phyloP scores from a whole-genome alignment of 2,888 invertebrate genomes.

The Apodemia zela region DNA sequence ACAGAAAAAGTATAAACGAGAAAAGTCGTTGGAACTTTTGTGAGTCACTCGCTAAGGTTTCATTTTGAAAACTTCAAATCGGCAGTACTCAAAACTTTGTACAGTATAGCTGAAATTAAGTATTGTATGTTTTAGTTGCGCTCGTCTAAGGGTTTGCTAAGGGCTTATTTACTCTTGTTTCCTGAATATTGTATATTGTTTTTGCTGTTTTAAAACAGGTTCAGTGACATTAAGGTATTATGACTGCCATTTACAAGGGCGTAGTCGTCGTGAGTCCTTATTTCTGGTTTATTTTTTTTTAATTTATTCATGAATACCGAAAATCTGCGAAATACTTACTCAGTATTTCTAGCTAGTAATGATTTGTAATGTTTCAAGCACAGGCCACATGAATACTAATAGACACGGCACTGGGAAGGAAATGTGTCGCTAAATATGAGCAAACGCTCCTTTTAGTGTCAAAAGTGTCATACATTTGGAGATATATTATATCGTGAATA shows the following conservation, averaged over 20 bases:
- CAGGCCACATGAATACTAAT: too few species aligned
- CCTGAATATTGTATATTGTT: slow-evolving; percentile 14
- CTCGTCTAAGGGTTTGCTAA: slow-evolving; percentile 19
- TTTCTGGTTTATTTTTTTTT: not conserved
- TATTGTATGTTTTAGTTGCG: slow-evolving; percentile 23
- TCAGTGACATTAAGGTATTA: not conserved
- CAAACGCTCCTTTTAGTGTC: too few species aligned
- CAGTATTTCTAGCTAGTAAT: too few species aligned
- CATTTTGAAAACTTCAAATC: slow-evolving; percentile 33
- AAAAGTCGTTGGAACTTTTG: slow-evolving; percentile 32
- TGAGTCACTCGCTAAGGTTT: slow-evolving; percentile 35
- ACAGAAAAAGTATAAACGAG: slow-evolving; percentile 24
- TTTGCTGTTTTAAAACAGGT: not conserved
- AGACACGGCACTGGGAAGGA: too few species aligned
- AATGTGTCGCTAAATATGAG: too few species aligned
- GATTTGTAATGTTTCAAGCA: too few species aligned
- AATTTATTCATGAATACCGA: slow-evolving; percentile 1
- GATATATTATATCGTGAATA: too few species aligned
- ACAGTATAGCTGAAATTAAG: slow-evolving; percentile 27
- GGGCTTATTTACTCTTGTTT: slow-evolving; percentile 11
- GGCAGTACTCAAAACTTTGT: slow-evolving; percentile 30
- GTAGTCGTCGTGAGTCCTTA: not conserved
- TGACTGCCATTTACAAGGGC: not conserved
- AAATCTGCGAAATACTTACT: too few species aligned
- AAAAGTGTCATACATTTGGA: too few species aligned